Base-by-base conservation (phyloP, 1,140 invertebrate species). In the Drosophila seguyi region DNA sequence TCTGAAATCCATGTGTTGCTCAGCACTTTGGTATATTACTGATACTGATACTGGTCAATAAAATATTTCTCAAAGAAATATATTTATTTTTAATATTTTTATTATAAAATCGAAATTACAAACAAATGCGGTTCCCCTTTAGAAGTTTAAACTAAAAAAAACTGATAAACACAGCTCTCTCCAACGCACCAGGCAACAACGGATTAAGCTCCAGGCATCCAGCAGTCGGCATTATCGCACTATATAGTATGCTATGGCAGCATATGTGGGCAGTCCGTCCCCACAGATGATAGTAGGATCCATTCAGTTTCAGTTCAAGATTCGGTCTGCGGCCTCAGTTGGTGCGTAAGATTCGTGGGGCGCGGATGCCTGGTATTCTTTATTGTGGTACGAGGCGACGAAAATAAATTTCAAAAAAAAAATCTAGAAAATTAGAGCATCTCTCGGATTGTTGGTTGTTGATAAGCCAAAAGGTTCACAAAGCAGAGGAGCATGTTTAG, bases 291-390 rank as follows among this genome's bases (percentile, higher is more conserved):
- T 57, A 67, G 34, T 72, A n/a, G 50, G 58, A 75, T 73, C 72
- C 75, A 69, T 50, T 62, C 60, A 62, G 61, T 53, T 81, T 80
- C 63, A 44, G 63, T 50, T 44, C 39, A 31, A 76, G 53, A 66
- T 50, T 77, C 47, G 41, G 59, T 31, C 27, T 31, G 63, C 62
- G 31, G 36, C 42, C 78, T 79, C 81, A 88, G 84, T 88, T 78
- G 47, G 65, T 84, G 85, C 85, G 85, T 88, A 88, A 78, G 85
- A 84, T 52, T 84, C 77, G 77, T 88, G 73, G 72, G 73, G 73
- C 79, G 50, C 77, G 85, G 84, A 80, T 69, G 55, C 66, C 42
- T 53, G 18, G 27, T 44, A 20, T 44, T 57, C 29, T 25, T 31
- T 63, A 48, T 38, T 14, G n/a, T 57, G 59, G 44, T 75, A 57